These are phyloP conservation scores for Lumbricus terrestris DNA, from an alignment of 2,888 invertebrate genomes.

Conservation along the genomic window DNA sequence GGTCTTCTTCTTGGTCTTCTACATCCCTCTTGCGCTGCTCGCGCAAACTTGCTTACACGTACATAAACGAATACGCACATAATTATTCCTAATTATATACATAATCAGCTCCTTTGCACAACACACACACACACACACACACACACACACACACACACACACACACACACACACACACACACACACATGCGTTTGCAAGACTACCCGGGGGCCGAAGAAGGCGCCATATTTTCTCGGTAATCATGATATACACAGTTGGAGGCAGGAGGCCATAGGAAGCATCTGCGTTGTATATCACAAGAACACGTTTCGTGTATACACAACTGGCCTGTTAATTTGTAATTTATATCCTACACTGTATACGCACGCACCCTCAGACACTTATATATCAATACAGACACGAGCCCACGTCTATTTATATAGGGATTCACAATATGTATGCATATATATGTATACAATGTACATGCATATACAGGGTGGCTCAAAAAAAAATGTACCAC, in stretches of 20 bases:
- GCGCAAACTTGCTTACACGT: not conserved
- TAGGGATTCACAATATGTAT: not conserved
- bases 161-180: too few species aligned
- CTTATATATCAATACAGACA: not conserved
- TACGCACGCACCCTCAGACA: not conserved
- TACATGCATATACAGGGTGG: not conserved
- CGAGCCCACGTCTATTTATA: not conserved
- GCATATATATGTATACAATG: too few species aligned
- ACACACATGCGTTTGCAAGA: not conserved
- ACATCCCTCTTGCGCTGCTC: not conserved
- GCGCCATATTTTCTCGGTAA: not conserved
- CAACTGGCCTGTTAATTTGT: not conserved
- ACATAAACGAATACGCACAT: not conserved
- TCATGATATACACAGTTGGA: not conserved
- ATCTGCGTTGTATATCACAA: not conserved
- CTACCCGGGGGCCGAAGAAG: not conserved
- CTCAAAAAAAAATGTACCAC: too few species aligned
- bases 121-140: too few species aligned
- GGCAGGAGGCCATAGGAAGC: not conserved
- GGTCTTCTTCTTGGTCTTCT: not conserved
- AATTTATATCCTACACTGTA: not conserved
- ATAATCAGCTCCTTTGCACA: not conserved
- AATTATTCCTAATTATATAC: not conserved
- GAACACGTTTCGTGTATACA: not conserved
- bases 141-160: too few species aligned